Conservation (phyloP, 2,113 vertebrate genomes). For the Aspiorhynchus laticeps region DNA sequence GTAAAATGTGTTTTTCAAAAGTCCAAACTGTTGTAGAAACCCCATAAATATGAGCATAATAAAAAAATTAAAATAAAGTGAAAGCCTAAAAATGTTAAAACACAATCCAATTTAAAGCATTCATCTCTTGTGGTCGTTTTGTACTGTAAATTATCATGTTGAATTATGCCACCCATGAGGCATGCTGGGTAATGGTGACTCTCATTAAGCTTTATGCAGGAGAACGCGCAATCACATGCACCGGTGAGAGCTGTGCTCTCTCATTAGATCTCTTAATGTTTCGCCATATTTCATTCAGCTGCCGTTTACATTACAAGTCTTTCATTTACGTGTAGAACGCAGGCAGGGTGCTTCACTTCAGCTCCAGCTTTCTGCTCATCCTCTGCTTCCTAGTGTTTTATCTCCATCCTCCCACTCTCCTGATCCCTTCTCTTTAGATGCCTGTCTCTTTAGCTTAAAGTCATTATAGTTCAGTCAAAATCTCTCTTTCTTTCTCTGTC, state of each 20-base stretch:
- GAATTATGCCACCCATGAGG: slow-evolving; percentile 43
- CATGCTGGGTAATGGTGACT: slow-evolving; percentile 48
- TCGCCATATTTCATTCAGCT: slow-evolving; percentile 48
- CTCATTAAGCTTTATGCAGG: slow-evolving; percentile 44
- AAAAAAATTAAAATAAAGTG: not conserved
- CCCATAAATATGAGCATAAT: not conserved
- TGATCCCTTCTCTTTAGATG: slow-evolving; percentile 33
- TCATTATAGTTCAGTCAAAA: slow-evolving; percentile 48
- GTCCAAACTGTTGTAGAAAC: not conserved
- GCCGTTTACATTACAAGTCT: slow-evolving; percentile 41
- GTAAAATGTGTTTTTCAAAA: not conserved
- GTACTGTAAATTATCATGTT: slow-evolving; percentile 41
- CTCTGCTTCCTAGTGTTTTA: slow-evolving; percentile 36
- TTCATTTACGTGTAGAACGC: slow-evolving; percentile 50
- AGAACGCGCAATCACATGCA: slow-evolving; percentile 32
- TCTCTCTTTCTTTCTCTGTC: slow-evolving; percentile 12
- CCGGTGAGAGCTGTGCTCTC: slow-evolving; percentile 45
- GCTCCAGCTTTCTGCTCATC: slow-evolving; percentile 4
- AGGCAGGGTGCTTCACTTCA: slow-evolving; percentile 34
- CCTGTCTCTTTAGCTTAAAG: slow-evolving; percentile 44
- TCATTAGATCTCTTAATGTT: slow-evolving; percentile 55
- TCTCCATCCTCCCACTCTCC: slow-evolving; percentile 40
- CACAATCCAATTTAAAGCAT: not conserved
- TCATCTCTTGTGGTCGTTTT: slow-evolving; percentile 25
- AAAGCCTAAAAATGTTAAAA: not conserved